Evolutionary conservation across 2,113 vertebrate species (phyloP).

Genomic region (Melanocharis versteri): DNA sequence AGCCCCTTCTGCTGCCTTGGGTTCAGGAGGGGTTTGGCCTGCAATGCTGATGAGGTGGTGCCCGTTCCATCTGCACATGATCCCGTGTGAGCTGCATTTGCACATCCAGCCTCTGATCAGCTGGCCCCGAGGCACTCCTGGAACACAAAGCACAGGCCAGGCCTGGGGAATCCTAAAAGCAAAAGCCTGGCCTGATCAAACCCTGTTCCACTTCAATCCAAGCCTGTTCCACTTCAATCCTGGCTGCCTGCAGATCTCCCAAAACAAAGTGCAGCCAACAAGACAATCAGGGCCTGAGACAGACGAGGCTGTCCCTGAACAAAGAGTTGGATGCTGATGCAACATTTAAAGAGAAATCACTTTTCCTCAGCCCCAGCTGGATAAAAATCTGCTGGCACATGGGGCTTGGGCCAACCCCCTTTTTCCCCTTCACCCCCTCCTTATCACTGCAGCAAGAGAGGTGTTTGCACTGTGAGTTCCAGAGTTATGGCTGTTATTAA

Average conservation of each 20-base stretch:
- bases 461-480: neutral
- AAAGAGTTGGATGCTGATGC: neutral
- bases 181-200: neutral
- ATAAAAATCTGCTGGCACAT: neutral
- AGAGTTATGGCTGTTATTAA: conserved; percentile 24
- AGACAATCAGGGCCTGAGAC: neutral
- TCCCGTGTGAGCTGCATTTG: neutral
- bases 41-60: neutral
- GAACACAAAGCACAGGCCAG: neutral
- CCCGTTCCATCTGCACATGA: neutral
- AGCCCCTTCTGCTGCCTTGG: neutral
- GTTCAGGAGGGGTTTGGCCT: neutral
- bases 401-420: neutral
- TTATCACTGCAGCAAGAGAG: neutral
- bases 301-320: neutral
- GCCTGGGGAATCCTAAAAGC: neutral
- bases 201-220: neutral
- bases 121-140: neutral
- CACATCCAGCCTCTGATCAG: neutral
- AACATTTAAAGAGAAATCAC: neutral
- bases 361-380: neutral
- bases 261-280: neutral
- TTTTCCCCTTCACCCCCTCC: neutral
- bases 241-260: conserved; percentile 36
- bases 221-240: neutral